These are phyloP conservation scores for Crocidura indochinensis DNA, from an alignment of 2,797 vertebrate species.

Conservation along the genomic window DNA sequence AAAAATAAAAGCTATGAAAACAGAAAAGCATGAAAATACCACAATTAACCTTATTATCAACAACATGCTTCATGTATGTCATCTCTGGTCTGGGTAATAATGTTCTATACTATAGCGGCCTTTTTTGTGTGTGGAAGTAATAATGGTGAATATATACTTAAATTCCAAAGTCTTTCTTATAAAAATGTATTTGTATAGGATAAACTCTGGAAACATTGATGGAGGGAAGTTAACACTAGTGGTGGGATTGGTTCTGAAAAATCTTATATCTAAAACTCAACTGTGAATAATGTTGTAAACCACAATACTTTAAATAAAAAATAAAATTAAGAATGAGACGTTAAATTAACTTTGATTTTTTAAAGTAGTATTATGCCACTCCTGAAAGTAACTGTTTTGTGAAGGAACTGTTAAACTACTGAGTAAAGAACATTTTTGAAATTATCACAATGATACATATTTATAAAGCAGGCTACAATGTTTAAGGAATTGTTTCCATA, in stretches of 20 bases:
- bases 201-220: too few species aligned
- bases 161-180: constrained; percentile 20
- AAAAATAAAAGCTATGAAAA: background rate
- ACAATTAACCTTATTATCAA: constrained; percentile 17
- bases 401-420: constrained; percentile 65
- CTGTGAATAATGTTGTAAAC: too few species aligned
- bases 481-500: constrained; percentile 74
- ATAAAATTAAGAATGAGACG: background rate
- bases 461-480: constrained; percentile 69
- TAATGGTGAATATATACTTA: constrained; percentile 3
- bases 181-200: constrained; percentile 50
- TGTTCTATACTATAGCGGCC: background rate
- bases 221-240: too few species aligned
- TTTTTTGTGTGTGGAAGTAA: constrained; percentile 35
- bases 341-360: constrained; percentile 50
- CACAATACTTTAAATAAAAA: background rate
- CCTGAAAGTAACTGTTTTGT: constrained; percentile 66
- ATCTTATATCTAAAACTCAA: too few species aligned
- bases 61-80: background rate
- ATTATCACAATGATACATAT: constrained; percentile 75
- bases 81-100: background rate
- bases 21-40: background rate
- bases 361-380: constrained; percentile 48
- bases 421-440: constrained; percentile 78
- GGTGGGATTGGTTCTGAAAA: too few species aligned